Percentiles rank a stretch among this genome's conserved stretches.
Evolutionary conservation across 2,113 vertebrate genomes (phyloP).

Genomic region (Sinocyclocheilus grahami): DNA sequence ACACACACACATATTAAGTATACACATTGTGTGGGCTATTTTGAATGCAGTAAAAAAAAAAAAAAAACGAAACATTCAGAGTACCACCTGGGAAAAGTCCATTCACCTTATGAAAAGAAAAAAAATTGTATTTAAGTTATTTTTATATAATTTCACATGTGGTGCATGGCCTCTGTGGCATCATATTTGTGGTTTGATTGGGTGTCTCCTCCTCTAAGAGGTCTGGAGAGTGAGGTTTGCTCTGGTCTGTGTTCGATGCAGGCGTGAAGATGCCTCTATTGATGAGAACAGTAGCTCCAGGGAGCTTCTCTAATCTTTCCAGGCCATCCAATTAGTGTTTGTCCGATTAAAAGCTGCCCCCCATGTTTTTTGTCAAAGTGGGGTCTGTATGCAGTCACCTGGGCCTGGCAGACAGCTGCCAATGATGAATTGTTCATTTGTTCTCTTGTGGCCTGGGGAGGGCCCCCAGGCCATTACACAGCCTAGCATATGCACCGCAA

Average conservation of each 20-base stretch:
- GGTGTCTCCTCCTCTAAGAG: conserved; percentile 15
- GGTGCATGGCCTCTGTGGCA: not conserved
- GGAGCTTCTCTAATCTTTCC: conserved; percentile 72
- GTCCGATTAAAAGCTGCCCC: conserved; percentile 71
- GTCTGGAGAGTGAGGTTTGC: conserved; percentile 41
- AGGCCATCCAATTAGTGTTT: conserved; percentile 74
- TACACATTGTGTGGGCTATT: no score
- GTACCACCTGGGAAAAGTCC: not conserved
- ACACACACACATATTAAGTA: no score
- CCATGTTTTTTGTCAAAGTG: conserved; percentile 43
- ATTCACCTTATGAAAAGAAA: not conserved
- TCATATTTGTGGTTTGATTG: not conserved
- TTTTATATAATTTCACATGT: conserved; percentile 5
- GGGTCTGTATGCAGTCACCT: conserved; percentile 72
- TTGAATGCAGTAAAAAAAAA: no score
- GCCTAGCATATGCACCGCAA: conserved; percentile 69
- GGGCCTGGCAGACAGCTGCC: conserved; percentile 77
- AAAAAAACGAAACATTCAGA: not conserved
- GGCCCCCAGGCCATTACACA: conserved; percentile 74
- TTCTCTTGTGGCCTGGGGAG: conserved; percentile 69
- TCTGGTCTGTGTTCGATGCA: conserved; percentile 52
- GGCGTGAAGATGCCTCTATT: conserved; percentile 65
- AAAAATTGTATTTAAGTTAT: not conserved
- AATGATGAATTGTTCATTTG: conserved; percentile 80
- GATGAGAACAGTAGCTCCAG: conserved; percentile 71